Conservation (phyloP, 2,888 invertebrate genomes). For the Lissocephala sabroskyi region DNA sequence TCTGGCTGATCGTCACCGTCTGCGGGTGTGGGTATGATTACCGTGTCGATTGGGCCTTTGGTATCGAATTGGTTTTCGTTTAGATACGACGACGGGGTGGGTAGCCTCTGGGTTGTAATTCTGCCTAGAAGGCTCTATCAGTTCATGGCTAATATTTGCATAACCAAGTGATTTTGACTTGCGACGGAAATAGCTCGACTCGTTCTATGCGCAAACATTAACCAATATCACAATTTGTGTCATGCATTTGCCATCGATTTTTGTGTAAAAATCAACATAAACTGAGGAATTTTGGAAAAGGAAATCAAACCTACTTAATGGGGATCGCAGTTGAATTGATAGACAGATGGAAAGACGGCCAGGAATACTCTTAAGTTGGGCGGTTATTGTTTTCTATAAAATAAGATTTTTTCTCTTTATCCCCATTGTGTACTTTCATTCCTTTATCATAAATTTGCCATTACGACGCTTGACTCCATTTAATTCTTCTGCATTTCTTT, state of each 20-base stretch:
- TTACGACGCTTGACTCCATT: not conserved
- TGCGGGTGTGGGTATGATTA: constrained; percentile 42
- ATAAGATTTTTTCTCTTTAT: too few relatives aligned
- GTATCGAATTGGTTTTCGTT: constrained; percentile 4
- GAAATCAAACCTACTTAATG: not conserved
- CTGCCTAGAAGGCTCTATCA: constrained; percentile 7
- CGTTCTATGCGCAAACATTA: too few relatives aligned
- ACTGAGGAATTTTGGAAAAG: not conserved
- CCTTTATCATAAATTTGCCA: too few relatives aligned
- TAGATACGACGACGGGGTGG: too few relatives aligned
- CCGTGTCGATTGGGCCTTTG: constrained; percentile 22
- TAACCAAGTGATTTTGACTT: constrained; percentile 47
- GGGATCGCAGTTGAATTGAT: too few relatives aligned
- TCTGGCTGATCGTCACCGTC: constrained; percentile 32
- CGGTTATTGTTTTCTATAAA: too few relatives aligned
- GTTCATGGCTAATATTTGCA: constrained; percentile 28
- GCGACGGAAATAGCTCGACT: constrained; percentile 47
- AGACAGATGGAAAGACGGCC: too few relatives aligned
- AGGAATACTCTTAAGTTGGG: too few relatives aligned
- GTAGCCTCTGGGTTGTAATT: too few relatives aligned
- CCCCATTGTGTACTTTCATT: too few relatives aligned
- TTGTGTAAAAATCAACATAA: not conserved
- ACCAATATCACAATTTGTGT: too few relatives aligned
- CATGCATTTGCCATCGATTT: not conserved
- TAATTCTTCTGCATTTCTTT: not conserved